Evolutionary conservation across 2,797 vertebrate genomes (phyloP).

Genomic region (Spondyliosoma cantharus): DNA sequence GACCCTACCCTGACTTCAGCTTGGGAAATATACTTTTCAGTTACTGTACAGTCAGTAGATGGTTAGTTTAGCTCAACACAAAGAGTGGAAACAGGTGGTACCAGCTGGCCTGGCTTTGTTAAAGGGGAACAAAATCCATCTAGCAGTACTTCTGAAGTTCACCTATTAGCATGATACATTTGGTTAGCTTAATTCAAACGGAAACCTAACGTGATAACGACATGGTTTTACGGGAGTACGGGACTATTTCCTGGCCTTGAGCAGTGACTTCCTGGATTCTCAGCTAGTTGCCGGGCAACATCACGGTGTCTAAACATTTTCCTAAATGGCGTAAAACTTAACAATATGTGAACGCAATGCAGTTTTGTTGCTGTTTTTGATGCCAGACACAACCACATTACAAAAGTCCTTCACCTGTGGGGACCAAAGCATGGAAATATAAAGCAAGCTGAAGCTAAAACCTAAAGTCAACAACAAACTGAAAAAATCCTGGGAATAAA

Average conservation of each 20-base stretch:
- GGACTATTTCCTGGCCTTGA: background rate
- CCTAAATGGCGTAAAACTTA: background rate
- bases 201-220: too few relatives aligned
- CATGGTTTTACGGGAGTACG: background rate
- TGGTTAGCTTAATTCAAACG: background rate
- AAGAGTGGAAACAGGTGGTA: background rate
- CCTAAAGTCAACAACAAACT: background rate
- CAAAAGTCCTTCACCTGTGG: background rate
- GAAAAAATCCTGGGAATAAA: background rate
- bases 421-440: background rate
- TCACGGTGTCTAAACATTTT: background rate
- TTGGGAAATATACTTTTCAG: too few relatives aligned
- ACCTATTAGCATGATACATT: background rate
- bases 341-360: background rate
- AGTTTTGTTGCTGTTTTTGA: background rate
- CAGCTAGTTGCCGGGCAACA: conserved; percentile 2
- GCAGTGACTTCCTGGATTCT: conserved; percentile 4
- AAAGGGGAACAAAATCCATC: background rate
- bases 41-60: background rate
- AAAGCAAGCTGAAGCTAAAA: background rate
- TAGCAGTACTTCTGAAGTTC: too few relatives aligned
- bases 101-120: background rate
- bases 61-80: conserved; percentile 1
- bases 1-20: too few relatives aligned
- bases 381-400: background rate